Evolutionary conservation across 1,140 invertebrate species (phyloP), one percentile per base, ranked within the genome.

Genomic region (Heliconius congener): DNA sequence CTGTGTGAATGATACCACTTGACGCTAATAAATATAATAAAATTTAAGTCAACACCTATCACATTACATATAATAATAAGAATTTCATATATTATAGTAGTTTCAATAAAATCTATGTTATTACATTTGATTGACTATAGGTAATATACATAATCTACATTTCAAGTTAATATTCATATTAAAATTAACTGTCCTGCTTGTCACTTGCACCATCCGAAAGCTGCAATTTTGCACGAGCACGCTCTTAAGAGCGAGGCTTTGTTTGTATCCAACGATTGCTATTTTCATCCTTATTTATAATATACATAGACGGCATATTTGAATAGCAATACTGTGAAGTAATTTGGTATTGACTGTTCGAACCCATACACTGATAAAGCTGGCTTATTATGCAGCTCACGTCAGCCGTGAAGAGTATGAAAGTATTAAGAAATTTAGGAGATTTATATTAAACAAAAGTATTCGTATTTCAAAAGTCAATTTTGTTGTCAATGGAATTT

Each of bases 161-260:
- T 27, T 16, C 60, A 16, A 66, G 60, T 30, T 66, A 66, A 30
- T 66, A 66, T 66, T 13, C 27, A 5, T 11, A 66, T 66, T 66
- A 66, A 66, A 66, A 66, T 66, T 30, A 66, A 66, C 60, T 13
- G 60, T 71, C 30, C 34, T 37, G 27, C 76, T 50, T 74, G 50
- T 82, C 57, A 74, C 79, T 84, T 83, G 66, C 57, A 78, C 81
- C 83, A 80, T 57, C 73, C 34, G 79, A 82, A 76, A 60, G 78
- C 76, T 83, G 85, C 83, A 86, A 85, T 83, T 85, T 84, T 82
- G 82, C 80, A 73, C 81, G 81, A 82, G 81, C 82, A 71, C 78
- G 77, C 82, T 80, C 84, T 86, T 85, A 86, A 85, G 84, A 72
- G 82, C 50, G 77, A 78, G 71, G 75, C 81, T 83, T 87, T 87